phyloP scores from a whole-genome alignment of 35 echinoderm and acorn worm species.

The Nesometra sesokonis region DNA sequence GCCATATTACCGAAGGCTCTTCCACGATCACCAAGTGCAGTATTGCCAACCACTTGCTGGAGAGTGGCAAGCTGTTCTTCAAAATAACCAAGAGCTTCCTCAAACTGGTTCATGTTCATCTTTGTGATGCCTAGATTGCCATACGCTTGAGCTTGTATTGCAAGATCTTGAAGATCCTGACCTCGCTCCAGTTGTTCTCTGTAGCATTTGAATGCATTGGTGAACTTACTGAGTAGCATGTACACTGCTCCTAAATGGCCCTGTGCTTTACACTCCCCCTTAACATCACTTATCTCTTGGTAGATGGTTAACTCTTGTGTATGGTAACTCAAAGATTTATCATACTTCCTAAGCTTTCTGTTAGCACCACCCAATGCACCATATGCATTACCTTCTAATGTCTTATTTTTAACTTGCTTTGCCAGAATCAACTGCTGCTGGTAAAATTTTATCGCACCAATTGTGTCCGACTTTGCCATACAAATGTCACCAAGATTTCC shows the following conservation, averaged over 20 bases:
- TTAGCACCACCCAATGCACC: conserved; percentile 77
- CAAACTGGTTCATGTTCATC: conserved; percentile 98
- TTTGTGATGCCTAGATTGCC: conserved; percentile 94
- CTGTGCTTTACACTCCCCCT: conserved; percentile 95
- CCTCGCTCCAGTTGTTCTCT: conserved; percentile 84
- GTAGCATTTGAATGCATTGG: conserved; percentile 91
- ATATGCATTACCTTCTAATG: conserved; percentile 85
- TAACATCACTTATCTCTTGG: conserved; percentile 80
- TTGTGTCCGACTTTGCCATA: conserved; percentile 83
- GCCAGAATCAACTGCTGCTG: conserved; percentile 91
- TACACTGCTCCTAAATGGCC: conserved; percentile 90
- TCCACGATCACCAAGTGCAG: conserved; percentile 63
- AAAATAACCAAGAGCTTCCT: conserved; percentile 95
- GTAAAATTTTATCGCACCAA: conserved; percentile 83
- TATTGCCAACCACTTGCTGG: conserved; percentile 62
- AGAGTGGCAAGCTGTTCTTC: conserved; percentile 76
- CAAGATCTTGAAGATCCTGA: conserved; percentile 57
- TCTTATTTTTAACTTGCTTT: conserved; percentile 85
- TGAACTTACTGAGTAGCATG: conserved; percentile 65
- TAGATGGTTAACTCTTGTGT: conserved; percentile 92
- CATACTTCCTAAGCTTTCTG: conserved; percentile 72
- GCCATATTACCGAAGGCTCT: conserved; percentile 81
- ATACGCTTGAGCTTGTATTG: conserved; percentile 84
- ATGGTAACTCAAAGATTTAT: conserved; percentile 82
- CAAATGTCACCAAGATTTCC: conserved; percentile 94